Percentiles rank a stretch among this genome's conserved stretches.
phyloP scores from a whole-genome alignment of 2,888 invertebrate species.

The Margaritifera margaritifera region DNA sequence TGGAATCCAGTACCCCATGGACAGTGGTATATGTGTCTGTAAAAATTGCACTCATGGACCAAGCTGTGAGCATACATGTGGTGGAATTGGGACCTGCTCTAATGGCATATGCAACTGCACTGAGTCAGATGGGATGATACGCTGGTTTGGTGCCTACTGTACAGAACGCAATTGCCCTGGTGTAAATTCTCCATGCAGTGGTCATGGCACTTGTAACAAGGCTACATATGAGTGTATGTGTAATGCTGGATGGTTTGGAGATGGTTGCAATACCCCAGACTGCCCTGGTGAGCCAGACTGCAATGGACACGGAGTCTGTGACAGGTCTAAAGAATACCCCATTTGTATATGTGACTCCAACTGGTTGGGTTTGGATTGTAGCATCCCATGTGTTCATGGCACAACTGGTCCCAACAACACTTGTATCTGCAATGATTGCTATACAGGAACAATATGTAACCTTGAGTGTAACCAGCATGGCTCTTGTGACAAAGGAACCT shows the following conservation, averaged over 20 bases:
- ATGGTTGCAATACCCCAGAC: conserved; percentile 48
- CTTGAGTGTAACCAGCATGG: conserved; percentile 38
- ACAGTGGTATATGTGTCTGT: conserved; percentile 46
- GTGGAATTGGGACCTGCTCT: conserved; percentile 34
- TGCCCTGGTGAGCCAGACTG: conserved; percentile 57
- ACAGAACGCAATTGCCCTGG: conserved; percentile 53
- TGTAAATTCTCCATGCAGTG: conserved; percentile 39
- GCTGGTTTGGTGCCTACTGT: conserved; percentile 36
- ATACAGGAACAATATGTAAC: conserved; percentile 42
- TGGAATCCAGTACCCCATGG: conserved; percentile 50
- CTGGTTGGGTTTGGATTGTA: conserved; percentile 54
- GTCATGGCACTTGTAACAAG: conserved; percentile 28
- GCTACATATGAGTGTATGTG: conserved; percentile 51
- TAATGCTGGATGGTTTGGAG: conserved; percentile 49
- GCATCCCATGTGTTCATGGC: conserved; percentile 42
- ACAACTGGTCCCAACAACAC: conserved; percentile 19
- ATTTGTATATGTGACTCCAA: conserved; percentile 42
- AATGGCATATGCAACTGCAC: conserved; percentile 25
- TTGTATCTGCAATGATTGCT: conserved; percentile 45
- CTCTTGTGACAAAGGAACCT: conserved; percentile 38
- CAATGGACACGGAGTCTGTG: conserved; percentile 47
- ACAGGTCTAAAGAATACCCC: conserved; percentile 36
- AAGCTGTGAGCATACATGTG: conserved; percentile 33
- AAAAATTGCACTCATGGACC: conserved; percentile 26
- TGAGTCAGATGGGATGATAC: conserved; percentile 5